Percentiles rank a stretch among this genome's conserved stretches.
Evolutionary conservation across 2,797 vertebrate genomes (phyloP).

Genomic region (Sebastes dallii): DNA sequence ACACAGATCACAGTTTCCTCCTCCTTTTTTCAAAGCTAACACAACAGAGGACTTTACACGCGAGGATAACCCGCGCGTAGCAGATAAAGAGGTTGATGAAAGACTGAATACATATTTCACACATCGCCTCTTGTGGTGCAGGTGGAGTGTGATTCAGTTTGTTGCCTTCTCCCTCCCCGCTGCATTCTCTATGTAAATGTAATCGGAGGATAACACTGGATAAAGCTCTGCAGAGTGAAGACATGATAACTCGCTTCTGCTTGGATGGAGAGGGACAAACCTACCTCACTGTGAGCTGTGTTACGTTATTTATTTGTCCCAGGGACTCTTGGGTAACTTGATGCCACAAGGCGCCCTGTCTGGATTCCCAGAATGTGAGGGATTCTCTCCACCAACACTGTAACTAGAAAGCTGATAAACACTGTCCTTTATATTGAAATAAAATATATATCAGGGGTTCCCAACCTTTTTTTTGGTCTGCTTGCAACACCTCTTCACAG

Average conservation of each 20-base stretch:
- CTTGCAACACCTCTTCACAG: neutral
- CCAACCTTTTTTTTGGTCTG: neutral
- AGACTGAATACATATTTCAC: conserved; percentile 76
- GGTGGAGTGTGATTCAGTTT: conserved; percentile 69
- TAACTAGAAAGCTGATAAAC: conserved; percentile 46
- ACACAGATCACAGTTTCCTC: conserved; percentile 74
- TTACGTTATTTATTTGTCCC: conserved; percentile 79
- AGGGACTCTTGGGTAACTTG: conserved; percentile 70
- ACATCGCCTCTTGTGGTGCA: conserved; percentile 62
- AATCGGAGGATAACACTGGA: conserved; percentile 73
- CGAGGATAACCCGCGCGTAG: conserved; percentile 52
- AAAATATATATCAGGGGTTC: too few relatives aligned
- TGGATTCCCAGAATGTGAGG: conserved; percentile 35
- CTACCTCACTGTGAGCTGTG: conserved; percentile 54
- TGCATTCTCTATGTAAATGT: conserved; percentile 74
- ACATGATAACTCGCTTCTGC: conserved; percentile 60
- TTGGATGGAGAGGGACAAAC: conserved; percentile 52
- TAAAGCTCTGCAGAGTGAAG: conserved; percentile 65
- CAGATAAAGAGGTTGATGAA: conserved; percentile 77
- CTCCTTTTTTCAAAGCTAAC: conserved; percentile 73
- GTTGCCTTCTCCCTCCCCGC: conserved; percentile 58
- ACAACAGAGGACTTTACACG: conserved; percentile 71
- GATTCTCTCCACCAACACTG: conserved; percentile 33
- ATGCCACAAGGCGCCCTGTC: conserved; percentile 58
- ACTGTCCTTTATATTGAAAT: conserved; percentile 11